A percentile compares a stretch with the other conserved stretches of the same genome.
Conservation (phyloP, 2,113 vertebrate species). For the Salvelinus fontinalis region DNA sequence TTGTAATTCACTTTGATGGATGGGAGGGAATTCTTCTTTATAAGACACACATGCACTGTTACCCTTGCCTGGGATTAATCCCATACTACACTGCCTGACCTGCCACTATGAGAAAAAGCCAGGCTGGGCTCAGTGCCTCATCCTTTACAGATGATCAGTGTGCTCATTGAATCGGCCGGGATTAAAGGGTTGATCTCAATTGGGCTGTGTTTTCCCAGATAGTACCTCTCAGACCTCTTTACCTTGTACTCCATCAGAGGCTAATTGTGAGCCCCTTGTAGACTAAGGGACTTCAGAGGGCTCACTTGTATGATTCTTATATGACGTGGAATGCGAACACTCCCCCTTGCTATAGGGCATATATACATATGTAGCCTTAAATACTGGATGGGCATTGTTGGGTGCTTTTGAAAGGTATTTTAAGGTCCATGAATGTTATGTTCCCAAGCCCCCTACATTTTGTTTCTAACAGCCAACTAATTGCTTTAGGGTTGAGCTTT, state of each 20-base stretch:
- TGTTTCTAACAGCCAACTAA: constrained; percentile 52
- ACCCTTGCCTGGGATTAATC: constrained; percentile 39
- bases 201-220: constrained; percentile 38
- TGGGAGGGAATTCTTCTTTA: constrained; percentile 46
- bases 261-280: constrained; percentile 43
- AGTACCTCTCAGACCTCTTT: constrained; percentile 42
- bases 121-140: constrained; percentile 18
- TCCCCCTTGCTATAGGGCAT: constrained; percentile 34
- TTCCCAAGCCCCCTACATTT: constrained; percentile 56
- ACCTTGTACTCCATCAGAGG: constrained; percentile 33
- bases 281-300: constrained; percentile 6
- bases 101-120: constrained; percentile 34
- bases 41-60: constrained; percentile 37
- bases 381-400: constrained; percentile 58
- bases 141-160: constrained; percentile 22
- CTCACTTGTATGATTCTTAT: constrained; percentile 9
- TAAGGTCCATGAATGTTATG: constrained; percentile 49
- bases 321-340: constrained; percentile 37
- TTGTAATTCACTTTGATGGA: constrained; percentile 48
- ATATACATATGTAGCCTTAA: constrained; percentile 47
- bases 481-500: constrained; percentile 47
- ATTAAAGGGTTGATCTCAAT: constrained; percentile 52
- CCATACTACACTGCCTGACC: not conserved
- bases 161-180: constrained; percentile 30
- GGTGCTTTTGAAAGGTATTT: constrained; percentile 53